A percentile compares a stretch with the other conserved stretches of the same genome.
phyloP scores from a whole-genome alignment of 2,888 invertebrate genomes.

The Unio delphinus region DNA sequence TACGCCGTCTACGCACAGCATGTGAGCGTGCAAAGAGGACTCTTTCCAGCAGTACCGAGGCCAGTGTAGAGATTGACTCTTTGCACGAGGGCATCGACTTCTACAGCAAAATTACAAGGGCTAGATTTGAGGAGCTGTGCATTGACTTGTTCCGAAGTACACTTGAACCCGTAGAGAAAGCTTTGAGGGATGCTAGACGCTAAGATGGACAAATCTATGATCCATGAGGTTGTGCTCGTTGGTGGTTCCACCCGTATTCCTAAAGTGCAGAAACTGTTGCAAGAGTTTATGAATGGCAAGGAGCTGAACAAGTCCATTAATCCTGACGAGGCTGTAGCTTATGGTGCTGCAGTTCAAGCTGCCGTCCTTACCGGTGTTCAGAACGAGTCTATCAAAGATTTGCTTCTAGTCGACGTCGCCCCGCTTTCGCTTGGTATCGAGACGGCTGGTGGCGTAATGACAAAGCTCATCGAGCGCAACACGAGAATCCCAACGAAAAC shows the following conservation, averaged over 20 bases:
- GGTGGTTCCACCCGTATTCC: constrained; percentile 75
- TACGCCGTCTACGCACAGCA: constrained; percentile 61
- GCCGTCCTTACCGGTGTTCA: constrained; percentile 81
- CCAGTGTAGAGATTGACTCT: constrained; percentile 64
- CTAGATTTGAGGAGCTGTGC: constrained; percentile 65
- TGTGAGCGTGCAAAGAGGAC: constrained; percentile 66
- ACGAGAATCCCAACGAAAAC: constrained; percentile 67
- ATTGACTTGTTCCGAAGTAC: constrained; percentile 75
- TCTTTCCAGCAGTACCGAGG: constrained; percentile 57
- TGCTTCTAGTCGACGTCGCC: constrained; percentile 81
- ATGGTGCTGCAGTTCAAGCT: constrained; percentile 64
- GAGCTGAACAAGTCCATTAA: constrained; percentile 77
- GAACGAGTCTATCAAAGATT: constrained; percentile 82
- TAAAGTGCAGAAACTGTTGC: constrained; percentile 64
- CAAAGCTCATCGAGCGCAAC: constrained; percentile 54
- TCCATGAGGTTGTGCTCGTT: constrained; percentile 86
- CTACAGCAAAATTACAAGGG: constrained; percentile 62
- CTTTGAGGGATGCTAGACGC: constrained; percentile 86
- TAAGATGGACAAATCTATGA: constrained; percentile 82
- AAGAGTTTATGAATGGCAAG: constrained; percentile 62
- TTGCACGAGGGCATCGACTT: constrained; percentile 64
- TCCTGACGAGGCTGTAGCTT: constrained; percentile 97
- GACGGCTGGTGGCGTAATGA: constrained; percentile 69
- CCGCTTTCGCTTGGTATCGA: constrained; percentile 76
- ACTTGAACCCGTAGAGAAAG: constrained; percentile 84